Conservation (phyloP, 2,113 vertebrate species). For the Chloropsis cyanopogon region DNA sequence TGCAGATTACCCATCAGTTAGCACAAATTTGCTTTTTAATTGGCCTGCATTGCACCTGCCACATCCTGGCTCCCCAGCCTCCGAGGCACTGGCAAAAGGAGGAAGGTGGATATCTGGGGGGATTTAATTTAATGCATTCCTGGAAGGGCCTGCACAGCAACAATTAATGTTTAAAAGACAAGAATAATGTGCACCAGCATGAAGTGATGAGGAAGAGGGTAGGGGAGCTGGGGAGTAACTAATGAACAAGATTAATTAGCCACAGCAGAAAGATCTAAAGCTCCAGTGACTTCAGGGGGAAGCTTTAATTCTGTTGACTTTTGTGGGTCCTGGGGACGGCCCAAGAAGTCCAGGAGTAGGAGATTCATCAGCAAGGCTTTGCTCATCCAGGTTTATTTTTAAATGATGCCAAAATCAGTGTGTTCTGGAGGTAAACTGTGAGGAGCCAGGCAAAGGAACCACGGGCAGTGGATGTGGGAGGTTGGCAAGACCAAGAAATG, state of each 20-base stretch:
- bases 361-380: not conserved
- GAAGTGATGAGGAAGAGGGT: constrained; percentile 20
- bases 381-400: not conserved
- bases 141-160: constrained; percentile 54
- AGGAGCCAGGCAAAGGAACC: not conserved
- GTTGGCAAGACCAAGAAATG: not conserved
- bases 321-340: not conserved
- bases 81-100: constrained; percentile 44
- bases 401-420: not conserved
- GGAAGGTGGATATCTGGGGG: constrained; percentile 40
- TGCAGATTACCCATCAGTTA: constrained; percentile 75
- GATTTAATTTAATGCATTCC: constrained; percentile 40
- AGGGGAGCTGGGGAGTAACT: constrained; percentile 18
- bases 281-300: not conserved
- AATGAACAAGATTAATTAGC: constrained; percentile 45
- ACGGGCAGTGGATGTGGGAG: not conserved
- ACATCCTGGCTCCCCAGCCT: constrained; percentile 45
- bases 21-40: constrained; percentile 79
- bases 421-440: not conserved
- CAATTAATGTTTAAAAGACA: constrained; percentile 60
- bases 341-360: not conserved
- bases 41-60: constrained; percentile 70
- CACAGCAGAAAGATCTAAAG: constrained; percentile 19
- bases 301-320: constrained; percentile 40
- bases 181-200: constrained; percentile 12